Evolutionary conservation across 2,888 invertebrate species (phyloP).

Genomic region (Villa cingulata): DNA sequence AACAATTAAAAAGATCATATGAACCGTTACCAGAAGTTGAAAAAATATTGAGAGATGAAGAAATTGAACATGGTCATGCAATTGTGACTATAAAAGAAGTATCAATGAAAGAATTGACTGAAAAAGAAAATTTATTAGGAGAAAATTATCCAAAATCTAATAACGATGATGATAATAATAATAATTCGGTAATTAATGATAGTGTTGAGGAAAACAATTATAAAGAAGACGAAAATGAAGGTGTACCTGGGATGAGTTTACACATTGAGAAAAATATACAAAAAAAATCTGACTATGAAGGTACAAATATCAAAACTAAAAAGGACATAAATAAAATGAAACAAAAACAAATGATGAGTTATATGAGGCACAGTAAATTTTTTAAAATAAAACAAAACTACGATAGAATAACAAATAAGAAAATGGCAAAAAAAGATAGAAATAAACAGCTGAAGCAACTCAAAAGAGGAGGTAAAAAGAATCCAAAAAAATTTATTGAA

Average conservation of each 20-base stretch:
- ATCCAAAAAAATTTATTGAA: constrained; percentile 21
- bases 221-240: constrained; percentile 25
- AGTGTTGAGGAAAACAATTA: constrained; percentile 21
- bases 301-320: constrained; percentile 34
- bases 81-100: constrained; percentile 67
- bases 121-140: constrained; percentile 58
- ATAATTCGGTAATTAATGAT: too few species aligned
- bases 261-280: constrained; percentile 19
- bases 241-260: constrained; percentile 40
- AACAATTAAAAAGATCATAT: constrained; percentile 57
- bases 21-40: constrained; percentile 57
- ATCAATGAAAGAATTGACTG: constrained; percentile 53
- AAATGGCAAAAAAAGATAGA: constrained; percentile 42
- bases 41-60: constrained; percentile 49
- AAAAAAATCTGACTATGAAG: constrained; percentile 19
- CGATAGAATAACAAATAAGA: constrained; percentile 54
- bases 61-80: constrained; percentile 64
- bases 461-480: constrained; percentile 27
- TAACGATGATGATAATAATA: constrained; percentile 21
- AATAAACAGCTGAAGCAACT: constrained; percentile 26
- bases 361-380: constrained; percentile 61
- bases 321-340: constrained; percentile 57
- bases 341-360: constrained; percentile 56
- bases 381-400: constrained; percentile 61
- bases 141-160: constrained; percentile 42